Evolutionary conservation across 2,888 invertebrate species (phyloP), one percentile per base, ranked within the genome.

Genomic region (Chloromyia formosa): DNA sequence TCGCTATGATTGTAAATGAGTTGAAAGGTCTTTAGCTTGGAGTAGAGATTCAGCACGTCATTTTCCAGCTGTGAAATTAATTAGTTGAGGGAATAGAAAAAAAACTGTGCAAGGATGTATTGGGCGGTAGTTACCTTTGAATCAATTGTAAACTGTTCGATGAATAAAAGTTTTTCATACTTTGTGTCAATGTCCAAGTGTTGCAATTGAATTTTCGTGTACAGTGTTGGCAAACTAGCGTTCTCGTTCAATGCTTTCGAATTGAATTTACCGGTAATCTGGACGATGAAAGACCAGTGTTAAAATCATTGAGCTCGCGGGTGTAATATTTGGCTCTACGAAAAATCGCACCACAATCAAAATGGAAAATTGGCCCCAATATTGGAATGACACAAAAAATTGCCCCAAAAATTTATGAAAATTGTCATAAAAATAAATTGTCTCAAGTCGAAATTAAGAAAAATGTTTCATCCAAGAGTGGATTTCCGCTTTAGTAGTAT

Each of bases 11-110:
- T 89, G 79, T 94, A 94, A 22, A 88, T 89, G 4, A 93, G 82
- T 78, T 90, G 89, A 78, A 94, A 85, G 66, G 89, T 91, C 82
- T 92, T 91, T 54, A 94, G 86, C 81, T 90, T 90, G 12, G 91
- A 85, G 81, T 90, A 91, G 61, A 92, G 82, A 79, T 92, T 91
- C 1, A 92, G 83, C 9, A 90, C 87, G 64, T 89, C 89, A 79
- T 90, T 89, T 81, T 90, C 83, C 49, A 86, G 75, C 83, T 85
- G 77, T 69, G 23, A 18, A 23, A 66, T 22, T 71, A 35, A 35
- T 2, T 35, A 2, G 27, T 4, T 35, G 27, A 35, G 7, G 27
- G 27, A 2, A 35, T 2, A 35, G 2, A 35, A 35, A 4, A 35
- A 35, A 35, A 35, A 35, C 7, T 35, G 7, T 35, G 27, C 53